Base-by-base conservation (phyloP, 1,140 invertebrate genomes). In the Chymomyza costata region DNA sequence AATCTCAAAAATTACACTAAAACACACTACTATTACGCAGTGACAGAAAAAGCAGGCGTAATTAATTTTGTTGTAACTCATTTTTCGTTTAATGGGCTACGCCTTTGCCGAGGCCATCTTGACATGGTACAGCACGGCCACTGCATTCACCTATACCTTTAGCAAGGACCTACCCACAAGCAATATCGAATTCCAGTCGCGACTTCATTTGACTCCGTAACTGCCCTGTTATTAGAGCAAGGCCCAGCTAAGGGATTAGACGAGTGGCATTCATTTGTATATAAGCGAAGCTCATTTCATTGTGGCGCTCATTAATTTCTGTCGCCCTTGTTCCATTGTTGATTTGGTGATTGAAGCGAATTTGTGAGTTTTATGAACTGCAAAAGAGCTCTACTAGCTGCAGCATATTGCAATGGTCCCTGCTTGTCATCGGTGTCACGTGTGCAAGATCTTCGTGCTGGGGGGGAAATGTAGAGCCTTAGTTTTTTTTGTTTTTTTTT, bases 141-240 rank as follows among this genome's bases (percentile, higher is more conserved):
- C n/a, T n/a, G n/a, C n/a, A n/a, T n/a, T n/a, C n/a, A n/a, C n/a
- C n/a, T n/a, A n/a, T n/a, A n/a, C n/a, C n/a, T n/a, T n/a, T n/a
- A n/a, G n/a, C n/a, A n/a, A n/a, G n/a, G n/a, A n/a, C n/a, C n/a
- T n/a, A n/a, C 44, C 51, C 34, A 35, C 41, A 34, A 65, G 61
- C 35, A 60, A 71, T 80, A 76, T 80, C 73, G 48, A 41, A 73
- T 78, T 78, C 71, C 63, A 64, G 66, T 71, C 73, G 59, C 67
- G 59, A 67, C 73, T 64, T 56, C 41, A 71, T 78, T 71, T 63
- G 66, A 71, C 71, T 71, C 56, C 52, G 56, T 62, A 50, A 71
- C 66, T 45, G 71, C 37, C 58, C 65, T 66, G 70, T 74, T 70
- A 74, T 74, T 74, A 76, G 52, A 45, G 32, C 18, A n/a, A n/a